These are phyloP conservation scores for Coendou prehensilis DNA, from an alignment of 2,797 vertebrate genomes.

Conservation along the genomic window DNA sequence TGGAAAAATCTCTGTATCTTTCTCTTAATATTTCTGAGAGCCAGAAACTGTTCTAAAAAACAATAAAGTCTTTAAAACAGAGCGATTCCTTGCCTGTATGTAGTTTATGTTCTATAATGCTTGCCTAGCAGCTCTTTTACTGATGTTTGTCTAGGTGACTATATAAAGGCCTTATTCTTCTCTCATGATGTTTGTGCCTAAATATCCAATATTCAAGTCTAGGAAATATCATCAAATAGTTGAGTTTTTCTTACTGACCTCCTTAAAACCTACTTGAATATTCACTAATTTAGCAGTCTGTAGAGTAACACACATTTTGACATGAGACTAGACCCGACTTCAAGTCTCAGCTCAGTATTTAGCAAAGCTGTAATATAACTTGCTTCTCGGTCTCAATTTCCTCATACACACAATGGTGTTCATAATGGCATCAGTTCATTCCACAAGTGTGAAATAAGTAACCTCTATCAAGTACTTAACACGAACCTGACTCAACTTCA, in stretches of 20 bases:
- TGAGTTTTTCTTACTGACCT: neutral
- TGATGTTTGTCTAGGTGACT: neutral
- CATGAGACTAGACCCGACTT: neutral
- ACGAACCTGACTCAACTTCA: neutral
- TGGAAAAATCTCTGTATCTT: neutral
- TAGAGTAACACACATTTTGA: neutral
- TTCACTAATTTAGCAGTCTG: neutral
- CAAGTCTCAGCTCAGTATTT: neutral
- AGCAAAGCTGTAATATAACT: neutral
- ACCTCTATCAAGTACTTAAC: neutral
- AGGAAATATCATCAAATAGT: neutral
- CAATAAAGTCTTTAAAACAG: neutral
- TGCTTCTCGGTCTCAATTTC: neutral
- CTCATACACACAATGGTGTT: neutral
- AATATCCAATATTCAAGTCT: neutral
- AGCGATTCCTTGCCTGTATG: neutral
- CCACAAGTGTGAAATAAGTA: slow-evolving; percentile 22
- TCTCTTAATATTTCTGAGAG: neutral
- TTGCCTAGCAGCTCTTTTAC: neutral
- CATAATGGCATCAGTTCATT: neutral
- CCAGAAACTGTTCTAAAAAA: neutral
- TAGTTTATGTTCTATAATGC: neutral
- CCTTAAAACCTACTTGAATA: neutral
- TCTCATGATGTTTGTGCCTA: neutral
- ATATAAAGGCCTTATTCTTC: neutral